A percentile compares a stretch with the other conserved stretches of the same genome.
Evolutionary conservation across 37 sponge, comb jelly and placozoan genomes (phyloP).

Genomic region (Chondrosia reniformis): DNA sequence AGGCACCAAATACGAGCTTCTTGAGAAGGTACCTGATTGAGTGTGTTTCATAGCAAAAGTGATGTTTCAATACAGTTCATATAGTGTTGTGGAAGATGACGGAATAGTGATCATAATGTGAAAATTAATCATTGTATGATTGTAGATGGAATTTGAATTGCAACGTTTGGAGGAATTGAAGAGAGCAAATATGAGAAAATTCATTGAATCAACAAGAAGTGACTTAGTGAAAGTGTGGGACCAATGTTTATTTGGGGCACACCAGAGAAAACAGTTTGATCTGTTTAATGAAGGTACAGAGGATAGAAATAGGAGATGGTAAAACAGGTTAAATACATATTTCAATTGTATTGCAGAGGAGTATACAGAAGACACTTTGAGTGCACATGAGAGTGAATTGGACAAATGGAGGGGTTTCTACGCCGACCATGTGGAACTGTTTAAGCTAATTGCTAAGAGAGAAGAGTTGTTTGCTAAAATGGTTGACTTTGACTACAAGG

Average conservation of each 20-base stretch:
- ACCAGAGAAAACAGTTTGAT: constrained; percentile 65
- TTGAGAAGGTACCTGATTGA: constrained; percentile 22
- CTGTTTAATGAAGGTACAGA: constrained; percentile 36
- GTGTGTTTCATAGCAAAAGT: neutral
- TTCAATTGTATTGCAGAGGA: constrained; percentile 19
- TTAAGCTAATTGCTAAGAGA: constrained; percentile 62
- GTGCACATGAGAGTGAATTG: constrained; percentile 77
- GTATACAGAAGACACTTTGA: constrained; percentile 48
- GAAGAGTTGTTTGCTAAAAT: constrained; percentile 52
- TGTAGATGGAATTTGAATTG: constrained; percentile 58
- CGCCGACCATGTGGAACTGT: constrained; percentile 50
- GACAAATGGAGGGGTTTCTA: constrained; percentile 67
- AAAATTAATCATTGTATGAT: neutral
- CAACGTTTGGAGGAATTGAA: constrained; percentile 65
- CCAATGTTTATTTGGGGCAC: constrained; percentile 56
- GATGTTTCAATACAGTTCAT: neutral
- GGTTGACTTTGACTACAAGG: constrained; percentile 47
- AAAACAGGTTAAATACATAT: too few relatives aligned
- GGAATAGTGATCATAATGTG: neutral
- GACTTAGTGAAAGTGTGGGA: constrained; percentile 82
- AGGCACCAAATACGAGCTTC: constrained; percentile 38
- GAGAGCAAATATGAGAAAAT: constrained; percentile 54
- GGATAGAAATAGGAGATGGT: too few relatives aligned
- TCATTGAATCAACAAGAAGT: constrained; percentile 59
- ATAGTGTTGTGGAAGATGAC: neutral